Evolutionary conservation across 2,888 invertebrate genomes (phyloP).

Genomic region (Tolmerus cingulatus): DNA sequence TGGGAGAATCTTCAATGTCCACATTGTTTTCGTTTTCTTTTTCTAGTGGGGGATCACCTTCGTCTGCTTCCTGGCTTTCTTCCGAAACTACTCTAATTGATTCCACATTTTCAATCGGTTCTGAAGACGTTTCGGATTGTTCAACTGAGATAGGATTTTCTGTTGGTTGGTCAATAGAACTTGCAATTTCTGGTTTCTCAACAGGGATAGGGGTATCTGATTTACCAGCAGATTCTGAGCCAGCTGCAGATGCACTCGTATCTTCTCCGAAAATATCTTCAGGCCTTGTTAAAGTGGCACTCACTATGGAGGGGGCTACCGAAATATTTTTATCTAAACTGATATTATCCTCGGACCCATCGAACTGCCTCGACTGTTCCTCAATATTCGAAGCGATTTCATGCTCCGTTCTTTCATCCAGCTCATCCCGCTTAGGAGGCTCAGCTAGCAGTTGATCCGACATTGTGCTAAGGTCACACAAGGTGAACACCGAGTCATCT

Average conservation of each 20-base stretch:
- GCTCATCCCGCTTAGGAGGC: slow-evolving; percentile 41
- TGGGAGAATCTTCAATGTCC: too few species aligned
- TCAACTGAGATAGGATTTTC: not conserved
- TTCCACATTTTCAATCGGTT: not conserved
- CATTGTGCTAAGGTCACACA: slow-evolving; percentile 38
- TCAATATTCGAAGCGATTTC: slow-evolving; percentile 42
- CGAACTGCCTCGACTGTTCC: slow-evolving; percentile 48
- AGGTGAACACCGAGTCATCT: slow-evolving; percentile 48
- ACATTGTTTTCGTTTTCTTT: not conserved
- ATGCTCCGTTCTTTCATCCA: slow-evolving; percentile 45
- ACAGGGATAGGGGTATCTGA: not conserved
- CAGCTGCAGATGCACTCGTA: not conserved
- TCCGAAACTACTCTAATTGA: not conserved
- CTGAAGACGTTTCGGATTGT: not conserved
- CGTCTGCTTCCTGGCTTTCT: not conserved
- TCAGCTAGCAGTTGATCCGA: slow-evolving; percentile 42
- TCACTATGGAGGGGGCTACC: not conserved
- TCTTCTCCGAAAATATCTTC: slow-evolving; percentile 32
- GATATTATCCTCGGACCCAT: slow-evolving; percentile 49
- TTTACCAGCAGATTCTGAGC: not conserved
- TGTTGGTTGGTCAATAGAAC: not conserved
- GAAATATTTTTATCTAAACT: slow-evolving; percentile 1
- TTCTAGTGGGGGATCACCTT: not conserved
- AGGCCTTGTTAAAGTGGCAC: not conserved
- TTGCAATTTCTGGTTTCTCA: not conserved